Percentiles rank a stretch among this genome's conserved stretches.
These are phyloP conservation scores for Thunnus maccoyii DNA, from an alignment of 2,113 vertebrate species.

Conservation along the genomic window DNA sequence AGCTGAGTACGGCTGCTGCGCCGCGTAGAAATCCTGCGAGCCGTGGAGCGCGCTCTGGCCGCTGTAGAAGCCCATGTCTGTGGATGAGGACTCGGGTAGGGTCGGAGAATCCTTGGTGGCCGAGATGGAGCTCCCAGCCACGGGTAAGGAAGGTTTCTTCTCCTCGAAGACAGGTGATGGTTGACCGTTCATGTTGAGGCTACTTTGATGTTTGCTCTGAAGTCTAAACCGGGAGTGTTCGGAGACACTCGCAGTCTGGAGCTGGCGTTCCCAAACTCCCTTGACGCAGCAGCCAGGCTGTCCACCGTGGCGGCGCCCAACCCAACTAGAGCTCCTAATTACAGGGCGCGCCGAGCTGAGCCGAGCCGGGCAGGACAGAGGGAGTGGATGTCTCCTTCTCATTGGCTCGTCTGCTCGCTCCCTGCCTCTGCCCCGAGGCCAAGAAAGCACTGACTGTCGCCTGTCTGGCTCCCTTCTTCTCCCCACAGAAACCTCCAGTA, in stretches of 20 bases:
- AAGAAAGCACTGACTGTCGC: conserved; percentile 75
- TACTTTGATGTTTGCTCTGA: not conserved
- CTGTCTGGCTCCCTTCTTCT: conserved; percentile 79
- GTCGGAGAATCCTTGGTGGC: conserved; percentile 91
- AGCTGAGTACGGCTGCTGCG: conserved; percentile 78
- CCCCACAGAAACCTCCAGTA: conserved; percentile 78
- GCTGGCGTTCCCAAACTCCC: conserved; percentile 62
- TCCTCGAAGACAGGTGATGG: conserved; percentile 87
- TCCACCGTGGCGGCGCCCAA: conserved; percentile 79
- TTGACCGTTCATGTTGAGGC: conserved; percentile 86
- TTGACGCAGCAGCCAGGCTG: conserved; percentile 68
- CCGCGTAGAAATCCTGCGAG: conserved; percentile 89
- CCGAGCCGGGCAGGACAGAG: conserved; percentile 71
- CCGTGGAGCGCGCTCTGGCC: conserved; percentile 75
- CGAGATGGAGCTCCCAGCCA: conserved; percentile 84
- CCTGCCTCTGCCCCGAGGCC: conserved; percentile 71
- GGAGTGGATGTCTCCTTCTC: conserved; percentile 69
- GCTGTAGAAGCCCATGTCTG: conserved; percentile 92
- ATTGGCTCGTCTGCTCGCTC: conserved; percentile 72
- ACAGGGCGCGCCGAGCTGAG: conserved; percentile 79
- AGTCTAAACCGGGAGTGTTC: conserved; percentile 3
- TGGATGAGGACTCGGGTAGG: conserved; percentile 88
- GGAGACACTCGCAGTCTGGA: conserved; percentile 42
- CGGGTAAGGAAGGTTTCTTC: conserved; percentile 85
- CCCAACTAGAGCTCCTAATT: conserved; percentile 78